A percentile compares a stretch with the other conserved stretches of the same genome.
These are phyloP conservation scores for Eumacrocentrus americanus DNA, from an alignment of 2,888 invertebrate species.

Conservation along the genomic window DNA sequence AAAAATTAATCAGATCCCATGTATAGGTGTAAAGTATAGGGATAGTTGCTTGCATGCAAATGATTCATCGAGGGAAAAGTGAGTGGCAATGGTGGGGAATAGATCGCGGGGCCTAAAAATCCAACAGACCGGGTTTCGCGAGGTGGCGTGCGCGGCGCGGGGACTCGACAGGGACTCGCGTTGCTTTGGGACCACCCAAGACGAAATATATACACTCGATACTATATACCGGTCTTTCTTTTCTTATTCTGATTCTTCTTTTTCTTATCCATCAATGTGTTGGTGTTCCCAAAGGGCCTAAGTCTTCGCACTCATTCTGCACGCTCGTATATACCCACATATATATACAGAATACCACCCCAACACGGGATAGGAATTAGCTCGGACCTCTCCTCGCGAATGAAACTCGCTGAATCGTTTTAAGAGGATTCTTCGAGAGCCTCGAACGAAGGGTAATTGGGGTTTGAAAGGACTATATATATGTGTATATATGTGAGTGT, in stretches of 20 bases:
- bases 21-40: not conserved
- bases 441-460: not conserved
- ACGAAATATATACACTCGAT: conserved; percentile 52
- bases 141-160: conserved; percentile 59
- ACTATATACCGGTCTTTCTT: conserved; percentile 23
- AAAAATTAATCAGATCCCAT: not conserved
- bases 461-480: not conserved
- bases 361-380: not conserved
- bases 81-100: conserved; percentile 18
- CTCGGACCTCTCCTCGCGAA: not conserved
- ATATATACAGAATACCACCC: not conserved
- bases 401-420: not conserved
- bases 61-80: conserved; percentile 23
- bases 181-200: conserved; percentile 60
- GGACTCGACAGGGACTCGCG: conserved; percentile 53
- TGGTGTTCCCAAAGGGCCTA: not conserved
- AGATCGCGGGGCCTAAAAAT: conserved; percentile 38
- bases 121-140: conserved; percentile 43
- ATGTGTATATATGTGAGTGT: not conserved
- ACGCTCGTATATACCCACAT: not conserved
- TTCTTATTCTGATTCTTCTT: conserved; percentile 22
- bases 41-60: conserved; percentile 17
- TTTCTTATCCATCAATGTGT: conserved; percentile 13
- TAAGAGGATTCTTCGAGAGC: not conserved
- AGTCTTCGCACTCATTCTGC: no score